Base-by-base conservation (phyloP, 2,888 invertebrate genomes). In the Drosophila basisetae region DNA sequence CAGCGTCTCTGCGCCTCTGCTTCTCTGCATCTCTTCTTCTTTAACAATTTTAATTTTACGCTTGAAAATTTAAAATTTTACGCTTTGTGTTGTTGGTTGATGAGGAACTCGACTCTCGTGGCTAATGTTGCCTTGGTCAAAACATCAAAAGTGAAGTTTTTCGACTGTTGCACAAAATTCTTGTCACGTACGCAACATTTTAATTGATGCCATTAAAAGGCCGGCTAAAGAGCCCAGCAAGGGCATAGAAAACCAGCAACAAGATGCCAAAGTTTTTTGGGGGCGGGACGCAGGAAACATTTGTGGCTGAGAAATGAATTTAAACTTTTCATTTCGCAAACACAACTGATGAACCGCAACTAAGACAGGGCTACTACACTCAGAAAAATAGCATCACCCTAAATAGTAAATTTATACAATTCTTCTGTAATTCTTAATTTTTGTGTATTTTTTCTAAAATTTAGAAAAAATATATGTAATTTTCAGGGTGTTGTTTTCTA, bases 101-200 rank as follows among this genome's bases (percentile, higher is more conserved):
- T 72, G 65, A 52, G 68, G 69, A 69, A 39, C 68, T 68, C 25
- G 22, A 9, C 39, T 68, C 68, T 73, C 62, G 75, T 79, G 76
- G 78, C 64, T 70, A 52, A 67, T 80, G 41, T 43, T 43, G 64
- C 62, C 61, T 54, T 77, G 73, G 54, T 58, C 55, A 64, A 67
- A 82, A 83, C 86, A 79, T 77, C 89, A 85, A 80, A 85, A 75
- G 64, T 69, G 65, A 83, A 78, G 78, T 88, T 76, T 72, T 69
- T 52, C 55, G 54, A 65, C 61, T 80, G 73, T 65, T 64, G 75
- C 65, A 67, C 60, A 62, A 80, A 84, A 91, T 91, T 91, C 92
- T 79, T 81, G 90, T 91, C 91, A 91, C 92, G 91, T 91, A 91
- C 87, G 84, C 88, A 91, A 89, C 72, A 86, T 92, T 92, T 91